These are phyloP conservation scores for Hypomecis atomaria DNA, from an alignment of 2,888 invertebrate species.

Conservation along the genomic window DNA sequence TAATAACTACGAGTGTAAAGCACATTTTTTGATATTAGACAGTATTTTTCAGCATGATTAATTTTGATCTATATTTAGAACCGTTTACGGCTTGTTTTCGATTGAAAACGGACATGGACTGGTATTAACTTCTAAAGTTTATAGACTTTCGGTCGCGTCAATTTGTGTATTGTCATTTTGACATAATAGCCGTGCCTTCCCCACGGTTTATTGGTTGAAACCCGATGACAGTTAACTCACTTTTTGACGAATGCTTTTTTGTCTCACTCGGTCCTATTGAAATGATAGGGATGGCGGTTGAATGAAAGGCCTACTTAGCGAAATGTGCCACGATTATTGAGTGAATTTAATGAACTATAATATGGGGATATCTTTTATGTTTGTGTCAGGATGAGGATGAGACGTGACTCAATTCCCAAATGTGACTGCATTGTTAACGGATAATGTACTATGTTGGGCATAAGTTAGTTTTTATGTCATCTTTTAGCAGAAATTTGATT, in stretches of 20 bases:
- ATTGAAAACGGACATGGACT: conserved; percentile 33
- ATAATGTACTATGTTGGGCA: conserved; percentile 36
- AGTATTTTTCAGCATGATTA: not conserved
- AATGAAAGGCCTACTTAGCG: conserved; percentile 75
- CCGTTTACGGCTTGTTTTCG: conserved; percentile 33
- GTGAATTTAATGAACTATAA: conserved; percentile 78
- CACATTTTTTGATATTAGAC: conserved; percentile 27
- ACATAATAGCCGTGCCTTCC: conserved; percentile 82
- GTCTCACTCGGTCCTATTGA: conserved; percentile 41
- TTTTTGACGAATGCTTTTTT: conserved; percentile 65
- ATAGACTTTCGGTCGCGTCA: conserved; percentile 81
- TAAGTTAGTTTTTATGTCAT: conserved; percentile 27
- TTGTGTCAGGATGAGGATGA: conserved; percentile 53
- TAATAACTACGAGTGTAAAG: conserved; percentile 36
- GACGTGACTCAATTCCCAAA: conserved; percentile 66
- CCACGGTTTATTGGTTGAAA: conserved; percentile 79
- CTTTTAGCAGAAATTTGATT: not conserved
- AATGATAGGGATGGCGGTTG: conserved; percentile 52
- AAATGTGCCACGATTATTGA: conserved; percentile 72
- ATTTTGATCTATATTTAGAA: conserved; percentile 1
- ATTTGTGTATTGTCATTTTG: conserved; percentile 83
- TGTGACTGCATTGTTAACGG: conserved; percentile 61
- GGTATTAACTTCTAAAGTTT: conserved; percentile 79
- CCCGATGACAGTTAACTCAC: conserved; percentile 75
- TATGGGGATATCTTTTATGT: conserved; percentile 68